A percentile compares a stretch with the other conserved stretches of the same genome.
These are phyloP conservation scores for Heterodera filipjevi DNA, from an alignment of 2,888 invertebrate genomes.

Conservation along the genomic window DNA sequence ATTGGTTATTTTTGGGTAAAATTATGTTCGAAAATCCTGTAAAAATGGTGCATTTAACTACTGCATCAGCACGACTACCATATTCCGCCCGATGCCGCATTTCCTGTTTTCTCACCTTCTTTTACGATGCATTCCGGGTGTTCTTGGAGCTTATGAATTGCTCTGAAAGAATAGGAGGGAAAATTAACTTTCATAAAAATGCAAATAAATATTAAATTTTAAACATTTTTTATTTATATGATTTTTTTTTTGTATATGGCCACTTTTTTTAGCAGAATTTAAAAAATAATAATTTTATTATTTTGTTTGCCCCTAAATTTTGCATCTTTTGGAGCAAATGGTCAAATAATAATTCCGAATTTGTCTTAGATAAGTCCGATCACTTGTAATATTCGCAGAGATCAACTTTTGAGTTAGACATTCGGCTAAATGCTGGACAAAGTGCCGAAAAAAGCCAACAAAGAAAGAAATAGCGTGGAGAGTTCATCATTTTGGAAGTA, in stretches of 20 bases:
- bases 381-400: neutral
- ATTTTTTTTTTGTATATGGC: neutral
- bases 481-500: neutral
- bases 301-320: too few species aligned
- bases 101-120: constrained; percentile 17
- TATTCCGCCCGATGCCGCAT: too few species aligned
- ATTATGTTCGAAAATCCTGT: too few species aligned
- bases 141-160: constrained; percentile 48
- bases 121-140: constrained; percentile 55
- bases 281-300: neutral
- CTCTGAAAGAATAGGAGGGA: neutral
- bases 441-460: constrained; percentile 2
- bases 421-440: neutral
- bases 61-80: too few species aligned
- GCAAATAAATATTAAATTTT: neutral
- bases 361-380: neutral
- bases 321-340: neutral
- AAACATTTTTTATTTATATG: neutral
- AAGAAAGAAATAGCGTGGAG: neutral
- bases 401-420: neutral
- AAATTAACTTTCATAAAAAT: neutral
- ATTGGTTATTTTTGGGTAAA: too few species aligned
- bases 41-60: too few species aligned
- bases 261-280: neutral
- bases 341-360: neutral